phyloP scores from a whole-genome alignment of 1,140 invertebrate species.

The Nephotettix cincticeps region DNA sequence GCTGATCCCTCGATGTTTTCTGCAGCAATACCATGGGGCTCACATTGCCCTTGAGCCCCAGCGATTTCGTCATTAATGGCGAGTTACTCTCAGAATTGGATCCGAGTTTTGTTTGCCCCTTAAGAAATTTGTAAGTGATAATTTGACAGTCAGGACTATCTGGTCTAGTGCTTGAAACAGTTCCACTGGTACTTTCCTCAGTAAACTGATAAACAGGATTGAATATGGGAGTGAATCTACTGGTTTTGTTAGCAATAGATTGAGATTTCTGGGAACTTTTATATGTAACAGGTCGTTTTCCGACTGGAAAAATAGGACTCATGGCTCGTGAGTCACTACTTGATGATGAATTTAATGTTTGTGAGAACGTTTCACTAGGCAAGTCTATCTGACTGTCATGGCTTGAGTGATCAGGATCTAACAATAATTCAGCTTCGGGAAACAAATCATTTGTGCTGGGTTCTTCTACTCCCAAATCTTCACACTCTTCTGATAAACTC shows the following conservation, averaged over 20 bases:
- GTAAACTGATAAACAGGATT: background rate
- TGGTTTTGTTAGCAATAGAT: background rate
- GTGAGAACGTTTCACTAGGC: constrained; percentile 28
- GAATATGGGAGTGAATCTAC: background rate
- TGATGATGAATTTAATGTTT: constrained; percentile 32
- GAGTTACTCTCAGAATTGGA: background rate
- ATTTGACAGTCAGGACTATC: background rate
- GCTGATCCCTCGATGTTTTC: background rate
- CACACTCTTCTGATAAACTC: constrained; percentile 72
- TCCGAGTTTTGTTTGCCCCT: background rate
- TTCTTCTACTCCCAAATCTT: constrained; percentile 73
- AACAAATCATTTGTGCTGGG: constrained; percentile 74
- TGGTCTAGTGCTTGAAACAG: background rate
- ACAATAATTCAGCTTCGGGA: constrained; percentile 70
- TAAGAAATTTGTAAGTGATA: background rate
- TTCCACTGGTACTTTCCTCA: background rate
- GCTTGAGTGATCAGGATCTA: constrained; percentile 57
- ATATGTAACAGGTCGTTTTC: background rate
- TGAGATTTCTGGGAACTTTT: background rate
- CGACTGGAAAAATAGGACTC: constrained; percentile 4
- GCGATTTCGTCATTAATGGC: background rate
- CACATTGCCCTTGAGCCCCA: background rate
- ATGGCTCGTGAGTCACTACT: constrained; percentile 26
- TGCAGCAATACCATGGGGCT: background rate
- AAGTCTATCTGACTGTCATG: constrained; percentile 30